Base-by-base conservation (phyloP, 92 coral and sea anemone genomes). In the Galaxea fascicularis region DNA sequence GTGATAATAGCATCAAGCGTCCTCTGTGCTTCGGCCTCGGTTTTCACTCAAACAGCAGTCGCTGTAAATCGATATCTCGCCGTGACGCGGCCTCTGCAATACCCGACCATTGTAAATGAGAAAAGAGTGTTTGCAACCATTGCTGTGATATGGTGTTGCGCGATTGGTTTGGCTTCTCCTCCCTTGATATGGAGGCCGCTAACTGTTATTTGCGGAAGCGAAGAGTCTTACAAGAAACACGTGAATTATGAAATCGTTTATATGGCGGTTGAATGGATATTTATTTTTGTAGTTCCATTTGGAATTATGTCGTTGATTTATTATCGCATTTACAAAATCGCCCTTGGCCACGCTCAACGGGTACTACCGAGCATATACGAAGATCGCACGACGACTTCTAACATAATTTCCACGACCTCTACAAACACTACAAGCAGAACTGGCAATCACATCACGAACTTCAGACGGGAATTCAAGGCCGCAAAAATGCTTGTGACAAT, bases 141-240 rank as follows among this genome's bases (percentile, higher is more conserved):
- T 20, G 16, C 35, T 9, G 17, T 70, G 8, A 76, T 88, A 52
- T 88, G 91, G 91, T 16, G 69, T 31, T 74, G 67, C 5, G 91
- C 91, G 10, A 52, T 83, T 47, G 60, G 46, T 27, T 73, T 88
- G 13, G 82, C 89, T 0, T 88, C 67, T 15, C 91, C 91, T 49
- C 91, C 91, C 28, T 67, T 88, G 63, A 83, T 84, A 11, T 88
- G 91, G 91, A 26, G 91, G 78, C 91, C 91, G 51, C 76, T 83
- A 56, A 49, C 74, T 28, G 89, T 88, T 20, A 86, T 88, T 57
- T 88, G 89, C 71, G 88, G 76, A 20, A 39, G 30, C 2, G 91
- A 83, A 41, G 91, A 83, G 49, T 83, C 91, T 7, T 88, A 84
- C 51, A 63, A 77, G 8, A 60, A 84, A 39, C 51, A 62, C 76